Evolutionary conservation across 2,888 invertebrate genomes (phyloP), one percentile per base, ranked within the genome.

Genomic region (Protophormia terraenovae): DNA sequence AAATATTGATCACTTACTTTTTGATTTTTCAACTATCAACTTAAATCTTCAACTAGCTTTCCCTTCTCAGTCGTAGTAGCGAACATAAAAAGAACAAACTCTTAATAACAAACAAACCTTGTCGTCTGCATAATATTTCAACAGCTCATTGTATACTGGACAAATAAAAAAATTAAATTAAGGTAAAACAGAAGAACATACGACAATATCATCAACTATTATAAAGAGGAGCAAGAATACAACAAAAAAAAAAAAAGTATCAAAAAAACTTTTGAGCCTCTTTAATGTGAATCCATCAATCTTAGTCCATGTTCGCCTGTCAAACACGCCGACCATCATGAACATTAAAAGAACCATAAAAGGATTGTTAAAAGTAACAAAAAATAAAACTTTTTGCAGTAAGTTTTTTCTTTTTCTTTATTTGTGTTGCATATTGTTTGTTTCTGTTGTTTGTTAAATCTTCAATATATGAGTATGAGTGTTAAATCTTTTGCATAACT

Each of bases 271-370:
- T 64, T 72, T 81, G 80, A 85, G 86, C 83, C 86, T 84, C 88
- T 85, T 89, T 89, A 90, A 90, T 90, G 89, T 89, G 90, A 88
- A 90, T 89, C 90, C 90, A 91, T 91, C 91, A 91, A 91, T 91
- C 91, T 90, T 90, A 87, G 90, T 89, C 89, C 89, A 86, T 86
- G 87, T 87, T 87, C 87, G 90, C 89, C 89, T 90, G 91, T 91
- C 91, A 91, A 90, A 90, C 90, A 90, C 89, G 90, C 88, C 88
- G 89, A 89, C 90, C 90, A 91, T 91, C 90, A 90, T 89, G 89
- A 89, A 89, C 89, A 90, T 91, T 90, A 90, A 91, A 45, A 69
- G 67, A 27, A 88, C 89, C 89, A 89, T 89, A 90, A 90, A 91
- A 90, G 90, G 90, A 90, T 90, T 90, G 89, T 88, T 88, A 60